phyloP scores from a whole-genome alignment of 2,888 invertebrate genomes.

The Synergus laeviventris region DNA sequence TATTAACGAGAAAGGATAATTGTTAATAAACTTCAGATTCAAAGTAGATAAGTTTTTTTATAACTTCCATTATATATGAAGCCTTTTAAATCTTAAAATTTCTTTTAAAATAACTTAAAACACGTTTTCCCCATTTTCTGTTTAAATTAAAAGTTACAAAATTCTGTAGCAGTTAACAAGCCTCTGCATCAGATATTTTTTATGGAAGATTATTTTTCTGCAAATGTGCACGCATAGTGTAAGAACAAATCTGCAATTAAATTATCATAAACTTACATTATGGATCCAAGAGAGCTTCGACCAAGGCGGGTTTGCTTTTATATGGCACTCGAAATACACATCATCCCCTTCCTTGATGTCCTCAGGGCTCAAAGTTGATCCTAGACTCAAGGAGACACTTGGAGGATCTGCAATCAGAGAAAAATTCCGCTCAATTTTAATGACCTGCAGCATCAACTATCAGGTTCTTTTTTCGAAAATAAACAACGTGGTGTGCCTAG shows the following conservation, averaged over 20 bases:
- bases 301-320: conserved; percentile 91
- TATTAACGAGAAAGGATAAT: too few relatives aligned
- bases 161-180: too few relatives aligned
- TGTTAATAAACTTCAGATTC: too few relatives aligned
- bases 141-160: too few relatives aligned
- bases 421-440: neutral
- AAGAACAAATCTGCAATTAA: neutral
- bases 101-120: too few relatives aligned
- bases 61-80: too few relatives aligned
- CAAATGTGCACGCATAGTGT: neutral
- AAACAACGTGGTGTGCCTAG: too few relatives aligned
- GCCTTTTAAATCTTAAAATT: too few relatives aligned
- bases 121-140: too few relatives aligned
- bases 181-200: too few relatives aligned
- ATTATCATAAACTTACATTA: conserved; percentile 82
- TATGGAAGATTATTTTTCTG: neutral
- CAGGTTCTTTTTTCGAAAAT: too few relatives aligned
- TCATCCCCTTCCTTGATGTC: conserved; percentile 96
- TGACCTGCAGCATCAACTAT: neutral
- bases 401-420: conserved; percentile 84
- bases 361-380: conserved; percentile 89
- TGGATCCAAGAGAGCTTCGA: conserved; percentile 91
- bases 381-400: conserved; percentile 87
- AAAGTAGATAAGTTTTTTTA: too few relatives aligned
- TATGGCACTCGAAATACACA: conserved; percentile 95